These are phyloP conservation scores for Selene dorsalis DNA, from an alignment of 2,797 vertebrate genomes.

Conservation along the genomic window DNA sequence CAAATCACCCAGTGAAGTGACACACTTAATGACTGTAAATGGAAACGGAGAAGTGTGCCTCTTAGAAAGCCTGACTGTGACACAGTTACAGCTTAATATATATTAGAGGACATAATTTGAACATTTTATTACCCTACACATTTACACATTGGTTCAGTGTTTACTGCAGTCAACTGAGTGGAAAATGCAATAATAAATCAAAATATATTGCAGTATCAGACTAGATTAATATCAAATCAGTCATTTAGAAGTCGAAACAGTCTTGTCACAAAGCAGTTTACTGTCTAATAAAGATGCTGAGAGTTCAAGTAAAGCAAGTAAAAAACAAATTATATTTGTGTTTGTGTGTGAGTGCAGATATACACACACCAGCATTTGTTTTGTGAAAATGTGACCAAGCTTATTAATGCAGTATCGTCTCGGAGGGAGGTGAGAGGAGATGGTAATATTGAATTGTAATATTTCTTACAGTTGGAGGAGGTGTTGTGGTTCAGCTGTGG, in stretches of 20 bases:
- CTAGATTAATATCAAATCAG: conserved; percentile 33
- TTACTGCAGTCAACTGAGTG: conserved; percentile 12
- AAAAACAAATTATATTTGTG: conserved; percentile 26
- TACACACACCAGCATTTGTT: neutral
- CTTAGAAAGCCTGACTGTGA: neutral
- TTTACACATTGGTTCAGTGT: conserved; percentile 13
- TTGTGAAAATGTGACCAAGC: conserved; percentile 31
- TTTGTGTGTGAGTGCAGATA: conserved; percentile 2
- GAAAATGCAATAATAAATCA: conserved; percentile 22
- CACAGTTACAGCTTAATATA: conserved; percentile 6
- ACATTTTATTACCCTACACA: conserved; percentile 3
- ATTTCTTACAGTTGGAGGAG: neutral
- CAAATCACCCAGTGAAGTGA: neutral
- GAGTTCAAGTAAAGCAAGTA: conserved; percentile 33
- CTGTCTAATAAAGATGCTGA: conserved; percentile 18
- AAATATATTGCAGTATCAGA: conserved; percentile 34
- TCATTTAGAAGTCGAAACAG: conserved; percentile 31
- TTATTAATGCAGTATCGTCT: conserved; percentile 41
- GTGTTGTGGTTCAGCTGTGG: neutral
- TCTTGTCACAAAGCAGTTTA: conserved; percentile 20
- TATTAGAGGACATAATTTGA: neutral
- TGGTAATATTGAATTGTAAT: conserved; percentile 20
- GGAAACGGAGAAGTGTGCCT: neutral
- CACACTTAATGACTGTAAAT: neutral
- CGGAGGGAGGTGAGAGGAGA: conserved; percentile 13